phyloP scores from a whole-genome alignment of 2,888 invertebrate genomes.

The Carabus problematicus region DNA sequence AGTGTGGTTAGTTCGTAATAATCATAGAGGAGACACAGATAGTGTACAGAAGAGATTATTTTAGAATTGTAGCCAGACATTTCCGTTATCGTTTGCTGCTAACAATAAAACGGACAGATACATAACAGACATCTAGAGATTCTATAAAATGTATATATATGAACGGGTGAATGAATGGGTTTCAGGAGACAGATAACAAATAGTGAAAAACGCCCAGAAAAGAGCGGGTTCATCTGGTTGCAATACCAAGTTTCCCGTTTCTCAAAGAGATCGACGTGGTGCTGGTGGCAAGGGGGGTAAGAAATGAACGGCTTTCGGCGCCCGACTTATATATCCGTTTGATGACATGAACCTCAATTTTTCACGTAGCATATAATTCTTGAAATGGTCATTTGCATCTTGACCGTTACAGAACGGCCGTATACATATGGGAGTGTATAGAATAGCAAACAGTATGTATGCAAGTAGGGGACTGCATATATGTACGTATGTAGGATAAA shows the following conservation, averaged over 20 bases:
- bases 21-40: too few species aligned
- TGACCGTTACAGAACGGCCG: conserved; percentile 39
- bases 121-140: too few species aligned
- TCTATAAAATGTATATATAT: too few species aligned
- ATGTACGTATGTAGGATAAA: neutral
- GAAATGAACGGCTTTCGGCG: conserved; percentile 34
- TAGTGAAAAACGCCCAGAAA: too few species aligned
- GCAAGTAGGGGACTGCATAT: neutral
- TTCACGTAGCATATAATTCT: conserved; percentile 43
- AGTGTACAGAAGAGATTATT: too few species aligned
- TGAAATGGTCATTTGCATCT: conserved; percentile 42
- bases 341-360: conserved; percentile 43
- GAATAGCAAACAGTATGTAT: neutral
- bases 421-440: neutral
- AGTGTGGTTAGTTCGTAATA: too few species aligned
- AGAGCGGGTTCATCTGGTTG: too few species aligned
- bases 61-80: too few species aligned
- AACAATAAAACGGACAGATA: too few species aligned
- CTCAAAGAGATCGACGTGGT: conserved; percentile 10
- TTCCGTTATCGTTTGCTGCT: too few species aligned
- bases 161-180: too few species aligned
- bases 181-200: too few species aligned
- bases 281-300: conserved; percentile 17
- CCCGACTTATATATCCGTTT: conserved; percentile 41
- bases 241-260: conserved; percentile 25